phyloP scores from a whole-genome alignment of 2,113 vertebrate genomes.

The Stercorarius parasiticus region DNA sequence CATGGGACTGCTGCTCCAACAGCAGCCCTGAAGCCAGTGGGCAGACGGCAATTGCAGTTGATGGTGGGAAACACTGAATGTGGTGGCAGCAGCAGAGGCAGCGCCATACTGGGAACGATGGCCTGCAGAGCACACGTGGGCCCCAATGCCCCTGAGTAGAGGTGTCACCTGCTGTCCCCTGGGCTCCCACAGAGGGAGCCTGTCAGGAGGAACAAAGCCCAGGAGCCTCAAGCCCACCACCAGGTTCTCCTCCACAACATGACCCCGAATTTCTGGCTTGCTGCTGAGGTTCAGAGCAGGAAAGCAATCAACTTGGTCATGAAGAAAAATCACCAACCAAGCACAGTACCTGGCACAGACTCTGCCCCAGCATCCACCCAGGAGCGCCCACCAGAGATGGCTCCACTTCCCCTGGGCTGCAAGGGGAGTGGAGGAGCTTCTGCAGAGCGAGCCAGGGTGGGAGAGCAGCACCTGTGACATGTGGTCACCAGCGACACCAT shows the following conservation, averaged over 20 bases:
- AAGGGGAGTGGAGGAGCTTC: not conserved
- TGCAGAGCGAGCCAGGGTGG: not conserved
- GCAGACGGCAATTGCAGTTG: fast-evolving
- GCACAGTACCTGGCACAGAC: too few species aligned
- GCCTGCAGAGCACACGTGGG: not conserved
- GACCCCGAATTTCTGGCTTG: not conserved
- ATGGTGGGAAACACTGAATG: not conserved
- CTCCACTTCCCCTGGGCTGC: fast-evolving
- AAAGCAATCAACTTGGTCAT: not conserved
- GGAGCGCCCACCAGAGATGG: fast-evolving
- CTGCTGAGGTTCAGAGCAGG: not conserved
- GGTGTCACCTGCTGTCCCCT: fast-evolving
- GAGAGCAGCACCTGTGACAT: not conserved
- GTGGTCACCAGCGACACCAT: fast-evolving
- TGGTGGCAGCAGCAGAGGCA: not conserved
- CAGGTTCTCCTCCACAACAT: not conserved
- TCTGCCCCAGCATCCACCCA: not conserved
- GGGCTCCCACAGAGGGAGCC: not conserved
- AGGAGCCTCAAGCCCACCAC: not conserved
- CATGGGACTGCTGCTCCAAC: fast-evolving
- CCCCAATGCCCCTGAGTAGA: fast-evolving
- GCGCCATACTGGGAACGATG: fast-evolving
- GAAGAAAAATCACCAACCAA: not conserved
- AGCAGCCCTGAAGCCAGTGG: fast-evolving
- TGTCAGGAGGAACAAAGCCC: not conserved